Percentiles rank a stretch among this genome's conserved stretches.
These are phyloP conservation scores for Gracilinanus agilis DNA, from an alignment of 2,113 vertebrate genomes.

Conservation along the genomic window DNA sequence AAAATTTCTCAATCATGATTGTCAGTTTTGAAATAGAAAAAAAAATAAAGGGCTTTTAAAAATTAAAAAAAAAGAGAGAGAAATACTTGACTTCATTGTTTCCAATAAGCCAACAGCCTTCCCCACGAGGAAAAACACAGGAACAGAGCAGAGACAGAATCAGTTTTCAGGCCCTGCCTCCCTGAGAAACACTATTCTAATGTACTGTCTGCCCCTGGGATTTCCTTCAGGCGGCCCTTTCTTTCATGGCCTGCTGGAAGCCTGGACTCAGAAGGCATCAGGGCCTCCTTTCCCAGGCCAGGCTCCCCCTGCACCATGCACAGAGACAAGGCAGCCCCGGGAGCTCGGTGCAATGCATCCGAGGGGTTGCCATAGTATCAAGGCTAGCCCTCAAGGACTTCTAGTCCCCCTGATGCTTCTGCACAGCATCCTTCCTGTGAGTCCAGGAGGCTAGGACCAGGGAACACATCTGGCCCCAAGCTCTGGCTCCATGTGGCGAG, in stretches of 20 bases:
- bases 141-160: background rate
- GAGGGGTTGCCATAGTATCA: slow-evolving; percentile 28
- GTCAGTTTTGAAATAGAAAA: background rate
- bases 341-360: background rate
- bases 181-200: background rate
- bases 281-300: background rate
- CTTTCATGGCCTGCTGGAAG: background rate
- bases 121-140: background rate
- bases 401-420: background rate
- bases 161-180: background rate
- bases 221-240: background rate
- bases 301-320: background rate
- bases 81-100: background rate
- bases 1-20: slow-evolving; percentile 3
- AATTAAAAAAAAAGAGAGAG: background rate
- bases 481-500: background rate
- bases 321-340: background rate
- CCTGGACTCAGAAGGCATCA: background rate
- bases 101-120: background rate
- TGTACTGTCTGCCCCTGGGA: background rate
- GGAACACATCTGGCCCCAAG: background rate
- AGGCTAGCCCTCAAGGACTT: background rate
- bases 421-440: background rate
- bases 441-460: background rate
- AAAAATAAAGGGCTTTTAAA: slow-evolving; percentile 47